Conservation (phyloP, 2,888 invertebrate genomes). For the Dynastes grantii region DNA sequence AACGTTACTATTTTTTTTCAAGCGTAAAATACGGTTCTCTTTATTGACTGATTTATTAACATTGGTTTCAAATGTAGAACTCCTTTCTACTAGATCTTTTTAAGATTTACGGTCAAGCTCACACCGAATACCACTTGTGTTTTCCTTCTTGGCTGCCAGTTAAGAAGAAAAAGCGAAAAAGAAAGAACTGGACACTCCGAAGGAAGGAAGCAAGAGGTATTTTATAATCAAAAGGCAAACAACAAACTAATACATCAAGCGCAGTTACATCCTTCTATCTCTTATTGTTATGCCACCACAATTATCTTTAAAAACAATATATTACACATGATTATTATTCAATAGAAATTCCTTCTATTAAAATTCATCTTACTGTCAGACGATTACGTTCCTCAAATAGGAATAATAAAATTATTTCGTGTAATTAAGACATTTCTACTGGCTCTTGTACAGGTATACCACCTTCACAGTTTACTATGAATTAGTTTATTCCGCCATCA, state of each 20-base stretch:
- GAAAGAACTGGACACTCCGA: not conserved
- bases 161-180: not conserved
- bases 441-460: too few species aligned
- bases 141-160: slow-evolving; percentile 29
- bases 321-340: too few species aligned
- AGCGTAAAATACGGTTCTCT: slow-evolving; percentile 49
- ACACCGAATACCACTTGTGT: slow-evolving; percentile 32
- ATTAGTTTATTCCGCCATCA: too few species aligned
- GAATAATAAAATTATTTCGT: too few species aligned
- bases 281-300: too few species aligned
- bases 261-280: not conserved
- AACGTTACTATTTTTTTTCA: slow-evolving; percentile 46
- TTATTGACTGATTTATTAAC: slow-evolving; percentile 53
- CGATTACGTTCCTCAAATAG: too few species aligned
- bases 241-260: slow-evolving; percentile 35
- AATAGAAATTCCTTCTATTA: too few species aligned
- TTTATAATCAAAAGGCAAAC: slow-evolving; percentile 34
- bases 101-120: slow-evolving; percentile 37
- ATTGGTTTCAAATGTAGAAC: slow-evolving; percentile 50
- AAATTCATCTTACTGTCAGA: too few species aligned
- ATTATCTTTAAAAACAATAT: too few species aligned
- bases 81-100: slow-evolving; percentile 46
- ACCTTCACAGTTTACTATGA: too few species aligned
- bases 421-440: too few species aligned
- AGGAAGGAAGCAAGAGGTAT: slow-evolving; percentile 6